phyloP scores from a whole-genome alignment of 2,888 invertebrate genomes.

The Mesopsocus fuscifrons region DNA sequence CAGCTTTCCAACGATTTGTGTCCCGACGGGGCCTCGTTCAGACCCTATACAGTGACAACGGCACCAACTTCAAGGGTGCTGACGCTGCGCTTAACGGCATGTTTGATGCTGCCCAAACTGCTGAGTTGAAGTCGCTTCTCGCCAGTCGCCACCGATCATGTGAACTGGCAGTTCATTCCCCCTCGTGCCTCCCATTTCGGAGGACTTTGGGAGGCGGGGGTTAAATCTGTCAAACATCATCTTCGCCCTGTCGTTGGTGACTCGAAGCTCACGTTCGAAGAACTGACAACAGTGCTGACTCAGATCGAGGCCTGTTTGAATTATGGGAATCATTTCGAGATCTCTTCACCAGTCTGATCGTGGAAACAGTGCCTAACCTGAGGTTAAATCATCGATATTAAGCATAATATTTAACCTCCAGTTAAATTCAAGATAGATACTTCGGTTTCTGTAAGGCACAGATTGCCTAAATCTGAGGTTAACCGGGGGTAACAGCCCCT shows the following conservation, averaged over 20 bases:
- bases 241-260: conserved; percentile 18
- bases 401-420: too few species aligned
- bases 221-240: conserved; percentile 21
- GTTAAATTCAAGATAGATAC: too few species aligned
- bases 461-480: too few species aligned
- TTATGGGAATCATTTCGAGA: too few species aligned
- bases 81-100: conserved; percentile 14
- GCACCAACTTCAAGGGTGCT: conserved; percentile 20
- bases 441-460: too few species aligned
- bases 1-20: conserved; percentile 18
- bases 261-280: conserved; percentile 19
- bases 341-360: too few species aligned
- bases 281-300: conserved; percentile 19
- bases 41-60: conserved; percentile 19
- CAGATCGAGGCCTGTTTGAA: conserved; percentile 21
- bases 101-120: background rate
- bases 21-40: conserved; percentile 17
- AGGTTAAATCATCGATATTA: too few species aligned
- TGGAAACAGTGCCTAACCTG: too few species aligned
- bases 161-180: conserved; percentile 22
- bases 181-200: conserved; percentile 21
- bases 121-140: conserved; percentile 10
- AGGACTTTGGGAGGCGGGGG: conserved; percentile 22
- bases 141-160: conserved; percentile 14
- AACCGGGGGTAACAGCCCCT: too few species aligned